Evolutionary conservation across 1,140 invertebrate genomes (phyloP), one percentile per base, ranked within the genome.

Genomic region (Drosophila auraria): DNA sequence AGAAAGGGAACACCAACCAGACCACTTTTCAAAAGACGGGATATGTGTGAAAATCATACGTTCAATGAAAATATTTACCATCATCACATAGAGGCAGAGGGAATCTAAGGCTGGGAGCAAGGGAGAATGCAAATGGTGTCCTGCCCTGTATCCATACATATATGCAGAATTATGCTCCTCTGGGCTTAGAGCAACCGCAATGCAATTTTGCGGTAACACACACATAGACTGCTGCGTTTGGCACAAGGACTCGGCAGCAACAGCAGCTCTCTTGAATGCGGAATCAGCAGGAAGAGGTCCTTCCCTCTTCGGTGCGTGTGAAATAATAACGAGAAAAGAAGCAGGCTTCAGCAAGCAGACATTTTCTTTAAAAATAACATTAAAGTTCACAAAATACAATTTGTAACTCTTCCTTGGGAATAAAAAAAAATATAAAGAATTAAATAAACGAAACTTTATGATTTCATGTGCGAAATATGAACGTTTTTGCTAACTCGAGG

Each of bases 61-160:
- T 57, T 57, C 54, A 57, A 57, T 57, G 54, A 40, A 57, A 57
- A 57, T 57, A 57, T 57, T 57, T 57, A 54, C 33, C 53, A 57
- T 40, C 54, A 38, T 40, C 54, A 40, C 53, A 23, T 7, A 25
- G 20, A 40, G 53, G 36, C 20, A 57, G 53, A n/a, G 9, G 20
- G 20, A 40, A 25, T 56, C 36, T 15, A 57, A 25, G 8, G 20
- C 54, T 49, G 20, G 36, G 8, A 23, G n/a, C 36, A 57, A 57
- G 54, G 20, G 54, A 25, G 54, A 57, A 57, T 57, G 36, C 54
- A 57, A 38, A 57, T 57, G 54, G 36, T 57, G 54, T 57, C 54
- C 54, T 57, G 54, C 20, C 54, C 54, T 40, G 15, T 25, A 11
- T 36, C 36, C 38, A 56, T 56, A 38, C 36, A 57, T 20, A 47